Percentiles rank a stretch among this genome's conserved stretches.
These are phyloP conservation scores for Colletes latitarsis DNA, from an alignment of 1,140 invertebrate genomes.

Conservation along the genomic window DNA sequence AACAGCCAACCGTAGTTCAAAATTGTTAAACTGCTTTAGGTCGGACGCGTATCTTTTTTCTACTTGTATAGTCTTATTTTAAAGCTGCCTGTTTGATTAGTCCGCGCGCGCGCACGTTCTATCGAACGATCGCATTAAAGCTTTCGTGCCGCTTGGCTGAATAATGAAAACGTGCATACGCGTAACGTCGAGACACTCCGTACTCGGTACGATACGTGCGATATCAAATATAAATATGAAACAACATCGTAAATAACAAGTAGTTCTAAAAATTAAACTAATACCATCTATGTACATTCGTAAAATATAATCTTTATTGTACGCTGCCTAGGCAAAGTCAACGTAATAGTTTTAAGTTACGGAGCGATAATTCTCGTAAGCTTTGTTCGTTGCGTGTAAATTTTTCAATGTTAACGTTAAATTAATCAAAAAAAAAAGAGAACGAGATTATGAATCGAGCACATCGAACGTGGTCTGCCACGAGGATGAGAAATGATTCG, in stretches of 20 bases:
- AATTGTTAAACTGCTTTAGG: not conserved
- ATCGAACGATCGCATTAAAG: conserved; percentile 28
- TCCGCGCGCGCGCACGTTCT: not conserved
- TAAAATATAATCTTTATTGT: conserved; percentile 20
- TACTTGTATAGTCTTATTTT: conserved; percentile 7
- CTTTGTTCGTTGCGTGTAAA: not conserved
- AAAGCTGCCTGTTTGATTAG: conserved; percentile 40
- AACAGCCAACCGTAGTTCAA: not conserved
- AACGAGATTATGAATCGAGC: not conserved
- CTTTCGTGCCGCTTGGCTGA: not conserved
- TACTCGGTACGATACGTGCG: conserved; percentile 1
- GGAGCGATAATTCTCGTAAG: not conserved
- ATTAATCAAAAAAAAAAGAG: not conserved
- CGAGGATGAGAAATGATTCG: not conserved
- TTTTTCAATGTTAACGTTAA: not conserved
- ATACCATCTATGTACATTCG: conserved; percentile 33
- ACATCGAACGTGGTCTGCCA: not conserved
- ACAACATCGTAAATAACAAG: conserved; percentile 29
- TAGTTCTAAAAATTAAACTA: conserved; percentile 37
- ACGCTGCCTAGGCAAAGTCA: not conserved
- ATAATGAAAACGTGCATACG: conserved; percentile 28
- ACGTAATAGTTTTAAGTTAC: not conserved
- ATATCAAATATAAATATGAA: conserved; percentile 43
- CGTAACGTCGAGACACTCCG: not conserved
- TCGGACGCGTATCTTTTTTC: not conserved